These are phyloP conservation scores for Lepus townsendii DNA, from an alignment of 2,797 vertebrate genomes.

Conservation along the genomic window DNA sequence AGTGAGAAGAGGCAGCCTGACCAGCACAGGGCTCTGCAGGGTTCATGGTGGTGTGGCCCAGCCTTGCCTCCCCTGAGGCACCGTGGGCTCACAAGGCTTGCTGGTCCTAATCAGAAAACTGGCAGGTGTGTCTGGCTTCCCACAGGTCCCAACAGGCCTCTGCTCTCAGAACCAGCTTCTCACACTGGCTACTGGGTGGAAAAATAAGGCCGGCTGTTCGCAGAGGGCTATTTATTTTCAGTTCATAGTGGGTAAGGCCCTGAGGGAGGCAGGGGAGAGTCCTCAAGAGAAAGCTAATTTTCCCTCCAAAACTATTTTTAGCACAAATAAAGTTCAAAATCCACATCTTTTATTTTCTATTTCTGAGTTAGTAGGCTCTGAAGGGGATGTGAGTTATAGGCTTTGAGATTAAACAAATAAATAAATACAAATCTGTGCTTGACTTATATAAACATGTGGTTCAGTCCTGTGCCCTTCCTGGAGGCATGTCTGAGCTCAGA, in stretches of 20 bases:
- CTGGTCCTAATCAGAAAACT: not conserved
- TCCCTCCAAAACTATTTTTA: not conserved
- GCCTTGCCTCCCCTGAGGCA: not conserved
- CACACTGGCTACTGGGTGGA: not conserved
- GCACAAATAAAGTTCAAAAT: not conserved
- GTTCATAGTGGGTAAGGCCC: not conserved
- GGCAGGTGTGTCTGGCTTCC: not conserved
- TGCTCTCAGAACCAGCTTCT: constrained; percentile 9
- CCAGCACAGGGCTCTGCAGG: not conserved
- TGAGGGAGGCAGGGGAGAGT: not conserved
- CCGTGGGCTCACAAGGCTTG: not conserved
- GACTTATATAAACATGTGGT: not conserved
- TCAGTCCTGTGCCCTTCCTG: not conserved
- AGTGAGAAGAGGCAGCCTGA: not conserved
- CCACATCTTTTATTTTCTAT: not conserved
- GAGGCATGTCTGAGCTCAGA: not conserved
- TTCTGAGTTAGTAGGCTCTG: not conserved
- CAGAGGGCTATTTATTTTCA: not conserved
- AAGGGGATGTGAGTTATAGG: not conserved
- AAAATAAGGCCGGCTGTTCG: not conserved
- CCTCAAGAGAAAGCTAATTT: not conserved
- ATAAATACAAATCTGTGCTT: not conserved
- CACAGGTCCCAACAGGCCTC: constrained; percentile 52
- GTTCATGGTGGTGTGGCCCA: not conserved
- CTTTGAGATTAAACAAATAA: not conserved